Evolutionary conservation across 2,888 invertebrate genomes (phyloP).

Genomic region (Panopea generosa): DNA sequence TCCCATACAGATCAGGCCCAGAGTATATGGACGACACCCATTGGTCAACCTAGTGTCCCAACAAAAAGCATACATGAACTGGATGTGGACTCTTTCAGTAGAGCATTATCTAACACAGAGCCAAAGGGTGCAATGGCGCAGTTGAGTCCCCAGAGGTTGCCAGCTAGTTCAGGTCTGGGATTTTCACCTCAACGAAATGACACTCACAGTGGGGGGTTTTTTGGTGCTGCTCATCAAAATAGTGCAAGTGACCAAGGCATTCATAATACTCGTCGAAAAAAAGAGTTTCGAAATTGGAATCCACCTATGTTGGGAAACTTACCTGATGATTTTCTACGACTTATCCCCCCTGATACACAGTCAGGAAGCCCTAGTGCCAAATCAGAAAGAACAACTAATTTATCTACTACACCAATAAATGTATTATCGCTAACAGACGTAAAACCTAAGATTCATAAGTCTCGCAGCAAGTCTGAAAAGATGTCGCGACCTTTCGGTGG

Average conservation of each 20-base stretch:
- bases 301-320: constrained; percentile 92
- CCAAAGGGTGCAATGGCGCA: constrained; percentile 36
- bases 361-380: constrained; percentile 29
- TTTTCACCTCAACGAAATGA: constrained; percentile 3
- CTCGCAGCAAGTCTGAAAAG: constrained; percentile 57
- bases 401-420: constrained; percentile 46
- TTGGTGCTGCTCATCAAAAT: background rate
- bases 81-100: constrained; percentile 27
- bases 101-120: constrained; percentile 17
- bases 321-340: constrained; percentile 92
- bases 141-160: constrained; percentile 30
- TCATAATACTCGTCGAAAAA: constrained; percentile 61
- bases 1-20: constrained; percentile 32
- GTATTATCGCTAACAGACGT: constrained; percentile 52
- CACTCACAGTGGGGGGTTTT: constrained; percentile 4
- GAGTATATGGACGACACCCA: constrained; percentile 72
- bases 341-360: constrained; percentile 54
- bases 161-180: constrained; percentile 18
- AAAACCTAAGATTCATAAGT: constrained; percentile 59
- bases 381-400: constrained; percentile 19
- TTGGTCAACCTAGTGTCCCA: constrained; percentile 46
- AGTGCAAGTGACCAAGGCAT: constrained; percentile 10
- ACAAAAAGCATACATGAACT: constrained; percentile 37
- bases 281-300: constrained; percentile 89
- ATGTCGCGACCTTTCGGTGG: constrained; percentile 49